Conservation (phyloP, 2,797 vertebrate genomes). For the Aselliscus stoliczkanus region DNA sequence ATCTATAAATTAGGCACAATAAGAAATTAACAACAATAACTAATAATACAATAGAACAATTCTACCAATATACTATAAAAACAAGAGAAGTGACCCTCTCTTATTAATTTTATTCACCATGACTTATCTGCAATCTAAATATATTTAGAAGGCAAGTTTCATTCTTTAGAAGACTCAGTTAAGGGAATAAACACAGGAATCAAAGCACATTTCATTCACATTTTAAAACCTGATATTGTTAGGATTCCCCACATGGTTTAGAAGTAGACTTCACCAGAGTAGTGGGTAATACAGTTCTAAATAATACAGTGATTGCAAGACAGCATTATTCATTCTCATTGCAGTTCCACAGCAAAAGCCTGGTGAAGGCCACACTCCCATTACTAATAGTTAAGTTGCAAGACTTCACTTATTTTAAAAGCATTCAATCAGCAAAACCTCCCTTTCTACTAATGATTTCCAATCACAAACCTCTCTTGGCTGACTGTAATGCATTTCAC, state of each 20-base stretch:
- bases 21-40: too few relatives aligned
- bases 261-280: neutral
- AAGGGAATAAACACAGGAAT: neutral
- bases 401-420: conserved; percentile 36
- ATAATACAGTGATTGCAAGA: neutral
- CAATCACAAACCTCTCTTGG: neutral
- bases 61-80: neutral
- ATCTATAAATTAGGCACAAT: too few relatives aligned
- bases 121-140: neutral
- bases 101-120: neutral
- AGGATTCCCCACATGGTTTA: neutral
- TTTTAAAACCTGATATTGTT: neutral
- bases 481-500: neutral
- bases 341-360: conserved; percentile 18
- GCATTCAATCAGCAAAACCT: neutral
- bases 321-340: conserved; percentile 29
- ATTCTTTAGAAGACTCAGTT: neutral
- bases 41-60: neutral
- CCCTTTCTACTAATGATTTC: conserved; percentile 37
- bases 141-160: neutral
- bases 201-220: neutral
- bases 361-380: neutral
- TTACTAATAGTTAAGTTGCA: neutral
- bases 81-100: neutral
- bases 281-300: conserved; percentile 10